Base-by-base conservation (phyloP, 1,140 invertebrate genomes). In the Papilio helenus region DNA sequence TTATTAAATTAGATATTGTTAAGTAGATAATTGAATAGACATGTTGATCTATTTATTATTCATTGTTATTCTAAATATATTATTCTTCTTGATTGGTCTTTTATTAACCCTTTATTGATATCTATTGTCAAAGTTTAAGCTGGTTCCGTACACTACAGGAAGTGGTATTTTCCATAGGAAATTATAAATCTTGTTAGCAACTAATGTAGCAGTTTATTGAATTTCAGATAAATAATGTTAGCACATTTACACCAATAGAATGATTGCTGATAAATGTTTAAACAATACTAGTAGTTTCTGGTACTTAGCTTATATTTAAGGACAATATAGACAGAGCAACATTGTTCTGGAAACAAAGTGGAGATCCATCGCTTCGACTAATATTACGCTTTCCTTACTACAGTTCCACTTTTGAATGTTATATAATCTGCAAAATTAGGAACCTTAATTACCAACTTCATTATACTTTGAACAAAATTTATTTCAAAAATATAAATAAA, bases 401-500 rank as follows among this genome's bases (percentile, higher is more conserved):
- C 76, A 65, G 76, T 65, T 77, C 58, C 76, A 76, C 55, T 76
- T 76, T 55, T 34, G 10, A 76, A 49, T 29, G 46, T 77, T 49
- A 77, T 20, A 77, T 61, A 77, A 61, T 61, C 58, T 77, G 76
- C 58, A 77, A 77, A 85, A 85, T 88, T 86, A 93, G 92, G 92
- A 94, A 93, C 92, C 92, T 93, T 93, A 93, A 94, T 94, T 89
- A 91, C 87, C 90, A 90, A 89, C 86, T 88, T 87, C 82, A 85
- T 90, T 82, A 87, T 89, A 89, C 87, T 91, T 90, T 83, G 86
- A 93, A 94, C 87, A 90, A 91, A 93, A 90, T 93, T 94, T 94
- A 93, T 93, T 93, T 89, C 86, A 92, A 93, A 94, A 94, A 93
- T 93, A 93, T 92, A 91, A 92, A 93, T 90, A 90, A 94, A 86